Percentiles rank a stretch among this genome's conserved stretches.
phyloP scores from a whole-genome alignment of 2,113 vertebrate species.

The Eulemur macaco region DNA sequence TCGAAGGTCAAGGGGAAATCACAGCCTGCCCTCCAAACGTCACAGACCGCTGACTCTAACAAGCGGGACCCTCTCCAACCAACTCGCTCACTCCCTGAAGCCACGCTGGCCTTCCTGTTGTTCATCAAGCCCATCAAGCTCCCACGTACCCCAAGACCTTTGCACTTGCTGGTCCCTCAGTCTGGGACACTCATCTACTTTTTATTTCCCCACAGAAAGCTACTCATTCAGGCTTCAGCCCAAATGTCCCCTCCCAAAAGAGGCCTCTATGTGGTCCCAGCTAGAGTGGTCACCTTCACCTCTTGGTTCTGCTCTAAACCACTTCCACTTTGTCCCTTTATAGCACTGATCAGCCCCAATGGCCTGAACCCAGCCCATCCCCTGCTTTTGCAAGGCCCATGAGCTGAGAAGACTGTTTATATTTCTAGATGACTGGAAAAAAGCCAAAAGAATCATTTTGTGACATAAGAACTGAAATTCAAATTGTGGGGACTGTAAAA shows the following conservation, averaged over 20 bases:
- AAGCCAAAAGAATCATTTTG: neutral
- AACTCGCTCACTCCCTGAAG: neutral
- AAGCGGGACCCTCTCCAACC: fast-evolving
- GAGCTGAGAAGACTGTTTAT: neutral
- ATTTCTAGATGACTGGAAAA: neutral
- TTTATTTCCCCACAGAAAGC: neutral
- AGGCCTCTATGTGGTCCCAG: neutral
- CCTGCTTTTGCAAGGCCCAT: neutral
- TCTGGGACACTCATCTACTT: neutral
- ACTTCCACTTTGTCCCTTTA: neutral
- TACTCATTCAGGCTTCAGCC: neutral
- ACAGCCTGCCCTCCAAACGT: fast-evolving
- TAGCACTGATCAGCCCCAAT: neutral
- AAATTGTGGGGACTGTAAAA: neutral
- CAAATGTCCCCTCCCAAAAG: neutral
- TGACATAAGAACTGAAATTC: neutral
- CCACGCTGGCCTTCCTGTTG: neutral
- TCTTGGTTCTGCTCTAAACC: neutral
- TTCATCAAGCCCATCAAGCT: neutral
- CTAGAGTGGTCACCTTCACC: fast-evolving
- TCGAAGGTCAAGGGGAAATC: neutral
- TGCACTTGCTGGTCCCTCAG: neutral
- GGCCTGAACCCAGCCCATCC: neutral
- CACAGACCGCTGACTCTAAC: neutral
- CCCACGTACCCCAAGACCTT: neutral